phyloP scores from a whole-genome alignment of 2,113 vertebrate species.

The Gymnarchus niloticus region DNA sequence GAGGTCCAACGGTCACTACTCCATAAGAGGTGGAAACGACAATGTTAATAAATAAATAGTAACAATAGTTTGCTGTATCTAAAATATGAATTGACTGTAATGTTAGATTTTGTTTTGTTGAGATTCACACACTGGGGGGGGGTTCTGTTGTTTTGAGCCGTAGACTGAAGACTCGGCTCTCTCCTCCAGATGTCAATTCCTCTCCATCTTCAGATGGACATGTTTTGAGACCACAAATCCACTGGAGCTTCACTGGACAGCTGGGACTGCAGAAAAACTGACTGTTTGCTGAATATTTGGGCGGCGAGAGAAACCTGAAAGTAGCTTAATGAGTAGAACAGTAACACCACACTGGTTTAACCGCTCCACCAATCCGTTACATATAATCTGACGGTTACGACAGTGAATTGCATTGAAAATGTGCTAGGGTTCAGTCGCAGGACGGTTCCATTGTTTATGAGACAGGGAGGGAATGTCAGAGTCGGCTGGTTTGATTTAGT shows the following conservation, averaged over 20 bases:
- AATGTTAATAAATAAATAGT: neutral
- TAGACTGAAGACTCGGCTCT: neutral
- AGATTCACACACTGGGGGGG: neutral
- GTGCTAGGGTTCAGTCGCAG: neutral
- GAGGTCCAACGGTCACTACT: neutral
- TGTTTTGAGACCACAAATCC: neutral
- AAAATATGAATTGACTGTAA: neutral
- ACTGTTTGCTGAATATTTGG: neutral
- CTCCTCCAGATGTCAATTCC: neutral
- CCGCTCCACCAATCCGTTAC: neutral
- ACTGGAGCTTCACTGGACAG: neutral
- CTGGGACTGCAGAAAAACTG: neutral
- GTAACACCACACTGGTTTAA: neutral
- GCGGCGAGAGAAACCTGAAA: neutral
- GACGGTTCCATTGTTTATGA: neutral
- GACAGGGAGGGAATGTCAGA: neutral
- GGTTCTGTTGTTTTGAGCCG: neutral
- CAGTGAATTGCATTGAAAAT: neutral
- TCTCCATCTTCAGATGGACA: too few species aligned
- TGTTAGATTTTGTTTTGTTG: neutral
- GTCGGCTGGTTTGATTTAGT: neutral
- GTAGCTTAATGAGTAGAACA: neutral
- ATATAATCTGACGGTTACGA: neutral
- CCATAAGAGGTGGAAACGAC: neutral
- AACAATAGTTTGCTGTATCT: neutral